Evolutionary conservation across 2,888 invertebrate species (phyloP), one percentile per base, ranked within the genome.

Genomic region (Leucozona laternaria): DNA sequence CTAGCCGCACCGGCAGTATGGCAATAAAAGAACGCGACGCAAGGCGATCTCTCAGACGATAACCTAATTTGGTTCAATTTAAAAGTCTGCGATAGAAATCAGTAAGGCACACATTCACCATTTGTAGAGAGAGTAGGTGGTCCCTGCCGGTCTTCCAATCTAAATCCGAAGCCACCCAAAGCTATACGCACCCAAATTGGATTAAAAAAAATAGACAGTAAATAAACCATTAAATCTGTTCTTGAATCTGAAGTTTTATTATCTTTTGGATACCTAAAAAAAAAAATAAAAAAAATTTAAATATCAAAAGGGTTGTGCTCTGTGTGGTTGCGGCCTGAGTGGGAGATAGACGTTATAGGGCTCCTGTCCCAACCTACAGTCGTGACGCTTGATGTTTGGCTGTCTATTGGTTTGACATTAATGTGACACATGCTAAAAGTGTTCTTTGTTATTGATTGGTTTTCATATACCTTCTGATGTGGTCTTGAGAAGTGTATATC

Each of bases 341-440:
- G 13, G 15, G 43, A 40, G 34, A 50, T 48, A 34, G 17, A 48
- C 34, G 17, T 22, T 20, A 7, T 5, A 34, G 34, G 15, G 58
- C 58, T 37, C 5, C 28, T 0, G 28, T 28, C 37, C 20, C 50
- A 31, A n/a, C 34, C 20, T 28, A 10, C 34, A 50, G 40, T 53
- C 68, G 68, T 68, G 55, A 48, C 55, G 79, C 53, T 71, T 80
- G 79, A 85, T 76, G 84, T 70, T 53, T 75, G 75, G 17, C 79
- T 78, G 82, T 62, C 76, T n/a, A 37, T 31, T 57, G 48, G 45
- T 31, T 22, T 72, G 81, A 73, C 86, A 50, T 75, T 82, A 82
- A 86, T 82, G 82, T 86, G 86, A 86, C 86, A 82, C 73, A 71
- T 34, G 78, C 53, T 79, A 78, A 82, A 37, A 75, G 78, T 72